Evolutionary conservation across 2,113 vertebrate genomes (phyloP).

Genomic region (Chroicocephalus ridibundus): DNA sequence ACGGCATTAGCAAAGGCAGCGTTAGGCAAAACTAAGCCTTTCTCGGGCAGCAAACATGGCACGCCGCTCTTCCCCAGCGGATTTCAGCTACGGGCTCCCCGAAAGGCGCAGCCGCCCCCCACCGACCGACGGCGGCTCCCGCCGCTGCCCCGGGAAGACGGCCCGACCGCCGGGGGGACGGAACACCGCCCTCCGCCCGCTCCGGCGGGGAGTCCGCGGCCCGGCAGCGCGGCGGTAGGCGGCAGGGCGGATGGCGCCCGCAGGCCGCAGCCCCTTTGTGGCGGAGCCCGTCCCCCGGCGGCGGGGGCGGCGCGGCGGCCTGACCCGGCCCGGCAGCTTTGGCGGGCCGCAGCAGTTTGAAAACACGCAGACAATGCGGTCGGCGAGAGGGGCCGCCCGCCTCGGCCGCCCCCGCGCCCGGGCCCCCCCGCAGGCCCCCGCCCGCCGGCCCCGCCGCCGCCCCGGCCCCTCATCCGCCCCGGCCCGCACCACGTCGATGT

Average conservation of each 20-base stretch:
- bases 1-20: rapidly evolving
- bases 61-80: not conserved
- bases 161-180: not conserved
- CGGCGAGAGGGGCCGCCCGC: not conserved
- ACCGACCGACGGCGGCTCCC: not conserved
- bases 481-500: slow-evolving; percentile 90
- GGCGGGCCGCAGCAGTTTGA: not conserved
- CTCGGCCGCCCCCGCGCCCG: not conserved
- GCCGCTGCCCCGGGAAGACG: not conserved
- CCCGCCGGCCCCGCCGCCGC: not conserved
- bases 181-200: not conserved
- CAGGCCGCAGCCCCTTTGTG: not conserved
- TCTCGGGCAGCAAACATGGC: not conserved
- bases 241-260: not conserved
- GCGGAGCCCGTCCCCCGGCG: not conserved
- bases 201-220: not conserved
- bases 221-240: not conserved
- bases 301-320: not conserved
- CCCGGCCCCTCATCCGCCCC: not conserved
- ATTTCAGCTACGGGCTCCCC: rapidly evolving
- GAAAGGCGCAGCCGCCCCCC: not conserved
- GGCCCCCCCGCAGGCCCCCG: not conserved
- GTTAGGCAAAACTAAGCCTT: not conserved
- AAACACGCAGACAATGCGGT: not conserved
- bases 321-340: not conserved